Percentiles rank a stretch among this genome's conserved stretches.
phyloP scores from a whole-genome alignment of 2,113 vertebrate genomes.

The Kryptolebias marmoratus region DNA sequence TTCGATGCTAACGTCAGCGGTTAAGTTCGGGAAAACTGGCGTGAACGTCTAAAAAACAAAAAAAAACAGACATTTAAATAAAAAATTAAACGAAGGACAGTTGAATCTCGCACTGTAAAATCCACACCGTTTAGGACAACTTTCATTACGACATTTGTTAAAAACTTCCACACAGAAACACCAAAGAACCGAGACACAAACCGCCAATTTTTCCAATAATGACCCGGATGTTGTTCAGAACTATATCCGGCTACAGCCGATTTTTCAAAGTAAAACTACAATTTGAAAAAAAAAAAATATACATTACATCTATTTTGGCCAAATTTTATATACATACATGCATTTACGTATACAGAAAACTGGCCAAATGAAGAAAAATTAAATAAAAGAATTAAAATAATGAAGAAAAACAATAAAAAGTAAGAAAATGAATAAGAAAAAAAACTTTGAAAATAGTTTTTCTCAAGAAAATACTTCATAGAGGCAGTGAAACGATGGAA shows the following conservation, averaged over 20 bases:
- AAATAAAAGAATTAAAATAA: too few species aligned
- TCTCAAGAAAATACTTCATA: too few species aligned
- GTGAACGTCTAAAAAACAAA: not conserved
- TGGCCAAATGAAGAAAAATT: too few species aligned
- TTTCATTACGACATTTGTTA: not conserved
- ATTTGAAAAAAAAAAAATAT: not conserved
- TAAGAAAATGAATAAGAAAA: too few species aligned
- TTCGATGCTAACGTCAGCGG: conserved; percentile 22
- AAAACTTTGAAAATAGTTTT: too few species aligned
- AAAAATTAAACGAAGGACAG: fast-evolving
- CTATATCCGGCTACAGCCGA: conserved; percentile 35
- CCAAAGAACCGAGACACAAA: not conserved
- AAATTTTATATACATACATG: too few species aligned
- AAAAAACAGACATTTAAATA: not conserved
- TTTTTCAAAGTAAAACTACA: not conserved
- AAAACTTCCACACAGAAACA: not conserved
- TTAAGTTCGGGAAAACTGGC: not conserved
- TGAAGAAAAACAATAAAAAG: too few species aligned
- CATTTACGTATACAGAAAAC: too few species aligned
- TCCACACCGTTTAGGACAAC: too few species aligned
- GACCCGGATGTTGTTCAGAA: conserved; percentile 49
- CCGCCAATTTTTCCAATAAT: conserved; percentile 62
- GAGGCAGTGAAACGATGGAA: too few species aligned
- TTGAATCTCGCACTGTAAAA: too few species aligned
- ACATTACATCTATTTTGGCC: too few species aligned